phyloP scores from a whole-genome alignment of 2,113 vertebrate genomes.

The Phainopepla nitens region DNA sequence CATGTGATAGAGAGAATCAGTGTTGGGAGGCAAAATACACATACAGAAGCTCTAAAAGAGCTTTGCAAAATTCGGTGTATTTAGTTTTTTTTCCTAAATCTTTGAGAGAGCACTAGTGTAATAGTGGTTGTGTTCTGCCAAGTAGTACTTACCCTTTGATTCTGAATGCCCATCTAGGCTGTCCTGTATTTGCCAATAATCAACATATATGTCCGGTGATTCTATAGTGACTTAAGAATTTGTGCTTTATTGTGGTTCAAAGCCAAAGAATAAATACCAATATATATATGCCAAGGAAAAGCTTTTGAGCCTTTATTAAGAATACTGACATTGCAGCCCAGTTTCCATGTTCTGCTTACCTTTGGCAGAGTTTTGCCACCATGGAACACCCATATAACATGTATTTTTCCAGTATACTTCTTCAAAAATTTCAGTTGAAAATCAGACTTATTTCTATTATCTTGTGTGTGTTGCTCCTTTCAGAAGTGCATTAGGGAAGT shows the following conservation, averaged over 20 bases:
- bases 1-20: accelerated
- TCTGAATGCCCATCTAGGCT: neutral
- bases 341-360: neutral
- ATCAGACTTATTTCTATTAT: neutral
- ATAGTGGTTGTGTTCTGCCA: neutral
- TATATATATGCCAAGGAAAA: neutral
- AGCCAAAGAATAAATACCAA: neutral
- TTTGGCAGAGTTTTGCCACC: neutral
- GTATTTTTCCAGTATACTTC: neutral
- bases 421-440: neutral
- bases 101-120: neutral
- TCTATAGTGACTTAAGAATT: neutral
- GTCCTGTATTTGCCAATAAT: neutral
- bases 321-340: neutral
- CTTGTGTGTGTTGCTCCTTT: neutral
- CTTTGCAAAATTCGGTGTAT: neutral
- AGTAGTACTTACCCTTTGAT: neutral
- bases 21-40: neutral
- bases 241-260: neutral
- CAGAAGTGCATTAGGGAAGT: neutral
- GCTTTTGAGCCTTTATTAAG: neutral
- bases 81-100: neutral
- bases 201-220: accelerated
- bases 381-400: neutral
- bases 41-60: neutral